These are phyloP conservation scores for Macaria notata DNA, from an alignment of 2,888 invertebrate species.

Conservation along the genomic window DNA sequence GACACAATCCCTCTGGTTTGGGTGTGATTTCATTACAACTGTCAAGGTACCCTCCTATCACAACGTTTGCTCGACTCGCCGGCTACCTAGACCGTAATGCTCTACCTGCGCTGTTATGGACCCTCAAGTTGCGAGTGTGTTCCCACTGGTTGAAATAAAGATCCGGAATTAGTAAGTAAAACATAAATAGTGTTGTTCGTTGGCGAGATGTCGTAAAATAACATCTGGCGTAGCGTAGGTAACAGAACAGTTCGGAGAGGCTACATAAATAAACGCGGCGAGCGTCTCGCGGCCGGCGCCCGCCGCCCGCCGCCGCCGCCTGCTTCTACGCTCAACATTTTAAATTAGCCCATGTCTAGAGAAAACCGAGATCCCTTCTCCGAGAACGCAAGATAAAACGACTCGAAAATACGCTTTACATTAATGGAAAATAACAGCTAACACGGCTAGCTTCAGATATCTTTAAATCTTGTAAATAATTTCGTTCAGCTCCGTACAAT, in stretches of 20 bases:
- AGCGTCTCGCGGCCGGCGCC: conserved; percentile 19
- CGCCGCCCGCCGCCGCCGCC: conserved; percentile 20
- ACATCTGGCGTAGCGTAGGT: conserved; percentile 79
- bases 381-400: conserved; percentile 10
- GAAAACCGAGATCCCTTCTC: conserved; percentile 21
- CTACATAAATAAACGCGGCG: conserved; percentile 77
- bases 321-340: conserved; percentile 35
- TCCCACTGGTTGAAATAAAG: conserved; percentile 31
- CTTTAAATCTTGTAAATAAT: conserved; percentile 16
- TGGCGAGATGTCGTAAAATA: conserved; percentile 72
- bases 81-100: neutral
- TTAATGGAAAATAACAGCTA: conserved; percentile 5
- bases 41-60: neutral
- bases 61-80: neutral
- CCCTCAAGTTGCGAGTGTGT: conserved; percentile 25
- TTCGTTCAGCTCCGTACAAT: conserved; percentile 12
- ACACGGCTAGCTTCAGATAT: conserved; percentile 3
- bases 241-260: conserved; percentile 73
- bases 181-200: conserved; percentile 61
- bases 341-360: conserved; percentile 37
- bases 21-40: neutral
- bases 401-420: conserved; percentile 6
- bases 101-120: conserved; percentile 10
- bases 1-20: conserved; percentile 9
- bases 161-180: conserved; percentile 46